A percentile compares a stretch with the other conserved stretches of the same genome.
phyloP scores from a whole-genome alignment of 2,888 invertebrate species.

The Ormyrus pomaceus region DNA sequence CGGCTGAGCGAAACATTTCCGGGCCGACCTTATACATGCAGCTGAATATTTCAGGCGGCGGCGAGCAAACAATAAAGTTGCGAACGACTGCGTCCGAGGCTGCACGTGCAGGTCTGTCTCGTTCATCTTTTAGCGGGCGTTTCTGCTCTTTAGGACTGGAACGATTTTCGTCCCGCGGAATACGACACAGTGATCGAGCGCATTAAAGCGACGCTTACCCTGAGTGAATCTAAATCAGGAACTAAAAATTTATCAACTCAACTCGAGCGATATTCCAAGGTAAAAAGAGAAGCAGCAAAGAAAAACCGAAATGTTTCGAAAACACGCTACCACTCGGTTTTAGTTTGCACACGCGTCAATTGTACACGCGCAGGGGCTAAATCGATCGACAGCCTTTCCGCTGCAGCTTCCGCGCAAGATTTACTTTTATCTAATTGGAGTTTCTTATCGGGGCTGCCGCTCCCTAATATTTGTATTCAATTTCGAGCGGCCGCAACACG shows the following conservation, averaged over 20 bases:
- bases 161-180: no score
- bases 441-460: conserved; percentile 2
- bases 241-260: no score
- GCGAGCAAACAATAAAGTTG: conserved; percentile 5
- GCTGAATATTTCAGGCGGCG: conserved; percentile 25
- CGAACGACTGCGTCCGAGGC: background rate
- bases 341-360: background rate
- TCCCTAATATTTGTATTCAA: conserved; percentile 31
- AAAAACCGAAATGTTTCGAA: no score
- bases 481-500: background rate
- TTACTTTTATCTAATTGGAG: conserved; percentile 34
- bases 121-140: background rate
- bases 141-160: background rate
- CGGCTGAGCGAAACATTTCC: conserved; percentile 6
- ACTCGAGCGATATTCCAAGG: no score
- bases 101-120: background rate
- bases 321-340: background rate
- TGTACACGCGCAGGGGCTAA: no score
- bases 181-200: no score
- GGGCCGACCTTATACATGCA: background rate
- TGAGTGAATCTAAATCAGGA: no score
- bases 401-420: background rate
- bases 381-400: background rate
- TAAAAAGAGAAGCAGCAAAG: no score
- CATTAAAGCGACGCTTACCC: no score